Conservation (phyloP, 2,113 vertebrate genomes). For the Xiphophorus maculatus region DNA sequence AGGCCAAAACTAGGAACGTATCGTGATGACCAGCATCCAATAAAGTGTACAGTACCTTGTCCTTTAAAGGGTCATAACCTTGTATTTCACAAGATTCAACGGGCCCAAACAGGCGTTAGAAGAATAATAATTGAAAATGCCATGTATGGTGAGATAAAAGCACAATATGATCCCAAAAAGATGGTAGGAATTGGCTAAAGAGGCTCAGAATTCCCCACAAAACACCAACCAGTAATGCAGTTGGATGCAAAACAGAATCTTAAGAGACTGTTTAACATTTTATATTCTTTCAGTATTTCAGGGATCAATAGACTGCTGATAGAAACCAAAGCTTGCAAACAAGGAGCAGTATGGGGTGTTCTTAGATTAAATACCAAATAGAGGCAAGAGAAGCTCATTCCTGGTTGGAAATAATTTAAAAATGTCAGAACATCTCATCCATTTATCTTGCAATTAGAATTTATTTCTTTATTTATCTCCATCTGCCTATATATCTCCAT, state of each 20-base stretch:
- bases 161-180: no score
- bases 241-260: neutral
- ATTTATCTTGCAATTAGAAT: slow-evolving; percentile 13
- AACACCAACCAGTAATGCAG: neutral
- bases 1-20: neutral
- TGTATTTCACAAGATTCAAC: no score
- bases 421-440: slow-evolving; percentile 8
- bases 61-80: no score
- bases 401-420: neutral
- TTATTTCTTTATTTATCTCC: no score
- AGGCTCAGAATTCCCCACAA: neutral
- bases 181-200: neutral
- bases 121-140: no score
- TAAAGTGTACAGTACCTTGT: no score
- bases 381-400: neutral
- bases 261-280: slow-evolving; percentile 15
- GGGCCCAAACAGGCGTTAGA: no score
- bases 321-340: slow-evolving; percentile 25
- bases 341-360: neutral
- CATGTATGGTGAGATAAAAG: no score
- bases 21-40: no score
- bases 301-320: slow-evolving; percentile 42
- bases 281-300: slow-evolving; percentile 28
- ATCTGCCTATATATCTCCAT: no score
- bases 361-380: neutral